Evolutionary conservation across 2,888 invertebrate genomes (phyloP), one percentile per base, ranked within the genome.

Genomic region (Drosophila lutescens): DNA sequence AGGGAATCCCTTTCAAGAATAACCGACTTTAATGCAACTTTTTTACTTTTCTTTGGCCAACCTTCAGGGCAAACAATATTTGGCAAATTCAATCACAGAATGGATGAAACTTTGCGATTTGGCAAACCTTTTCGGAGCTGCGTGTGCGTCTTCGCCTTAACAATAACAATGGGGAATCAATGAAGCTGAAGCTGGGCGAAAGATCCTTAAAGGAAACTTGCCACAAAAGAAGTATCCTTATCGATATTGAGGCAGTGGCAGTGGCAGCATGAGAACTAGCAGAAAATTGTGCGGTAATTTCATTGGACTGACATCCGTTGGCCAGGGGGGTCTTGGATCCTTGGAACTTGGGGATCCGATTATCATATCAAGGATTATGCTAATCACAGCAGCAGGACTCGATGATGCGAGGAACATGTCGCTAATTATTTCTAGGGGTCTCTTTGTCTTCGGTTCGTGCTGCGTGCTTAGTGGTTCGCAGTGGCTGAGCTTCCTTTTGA

Each of bases 121-220:
- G 61, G 10, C 62, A 61, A 63, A 61, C 49, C 49, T 50, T 43
- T 63, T 49, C 47, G 43, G 41, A 55, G 15, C 15, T 32, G 55
- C 13, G 30, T 15, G 32, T 20, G 30, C 61, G 17, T 36, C 61
- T 26, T 26, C 12, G 47, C 40, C 62, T 30, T 13, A 46, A 46
- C 53, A 65, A 65, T 66, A 56, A 67, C 70, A 78, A 79, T 74
- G 49, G 56, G 62, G 63, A 82, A 59, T 75, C 70, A 73, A 77
- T 82, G 82, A 65, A 54, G 62, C 72, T 68, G 47, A 59, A 47
- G 26, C 40, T 44, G 51, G 58, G 55, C 51, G 34, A 69, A 41
- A 83, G 75, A 66, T 75, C 62, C 66, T 43, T 59, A 53, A 46
- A 53, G 74, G 67, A 74, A 69, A 67, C 47, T 62, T 49, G 44